Base-by-base conservation (phyloP, 2,113 vertebrate genomes). In the Aegithalos caudatus region DNA sequence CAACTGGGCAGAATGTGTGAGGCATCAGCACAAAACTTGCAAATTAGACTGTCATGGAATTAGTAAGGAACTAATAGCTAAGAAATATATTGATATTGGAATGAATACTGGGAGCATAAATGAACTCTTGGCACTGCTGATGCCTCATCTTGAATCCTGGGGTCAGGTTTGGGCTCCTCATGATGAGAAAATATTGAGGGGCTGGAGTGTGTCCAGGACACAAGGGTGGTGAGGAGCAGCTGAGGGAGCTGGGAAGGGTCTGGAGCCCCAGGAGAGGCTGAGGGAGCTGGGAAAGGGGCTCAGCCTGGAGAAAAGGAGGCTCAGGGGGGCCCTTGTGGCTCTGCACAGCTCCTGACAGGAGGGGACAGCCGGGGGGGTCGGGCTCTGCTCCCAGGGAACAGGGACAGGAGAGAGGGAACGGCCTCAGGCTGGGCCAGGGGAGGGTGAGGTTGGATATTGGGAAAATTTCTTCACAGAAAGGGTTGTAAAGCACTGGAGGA, bases 391-490 rank as follows among this genome's bases (percentile, higher is more conserved):
- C 6, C 28, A 31, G 47, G 38, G 24, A 22, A 22, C n/a, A 40
- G n/a, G 61, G 40, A 40, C 14, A 24, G 37, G 23, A 14, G 0
- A 3, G 3, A 60, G 38, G 38, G 2, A 60, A 31, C 0, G 0
- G 8, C 40, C 16, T 54, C 9, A 12, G 1, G n/a, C 4, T 76
- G 60, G 7, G 31, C 29, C 25, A 23, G n/a, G 2, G 6, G 7
- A 69, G 21, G 17, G 42, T 61, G 61, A 54, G 29, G 9, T 42
- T 35, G 47, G 29, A 23, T 61, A 14, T 22, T 22, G 18, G 47
- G 35, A 3, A 23, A 61, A 23, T 2, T 67, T 5, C n/a, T 23
- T 27, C 21, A 3, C 16, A 12, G 17, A 15, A 47, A 10, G 12
- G 7, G 3, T 31, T 24, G 6, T 25, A 11, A 61, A 13, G n/a